A percentile compares a stretch with the other conserved stretches of the same genome.
Evolutionary conservation across 2,888 invertebrate genomes (phyloP).

Genomic region (Melinaea menophilus): DNA sequence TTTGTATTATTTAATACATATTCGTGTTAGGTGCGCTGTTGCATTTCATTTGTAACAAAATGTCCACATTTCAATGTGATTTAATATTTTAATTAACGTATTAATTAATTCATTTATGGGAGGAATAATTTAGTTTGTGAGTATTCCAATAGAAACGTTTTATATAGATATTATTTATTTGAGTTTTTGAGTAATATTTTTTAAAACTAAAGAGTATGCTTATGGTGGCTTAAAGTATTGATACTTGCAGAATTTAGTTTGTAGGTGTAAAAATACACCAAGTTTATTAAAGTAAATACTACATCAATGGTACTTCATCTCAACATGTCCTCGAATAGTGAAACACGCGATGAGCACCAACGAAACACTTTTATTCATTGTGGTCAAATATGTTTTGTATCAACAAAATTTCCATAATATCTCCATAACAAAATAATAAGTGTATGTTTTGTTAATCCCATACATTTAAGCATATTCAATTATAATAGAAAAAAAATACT

Average conservation of each 20-base stretch:
- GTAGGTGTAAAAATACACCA: slow-evolving; percentile 23
- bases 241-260: slow-evolving; percentile 16
- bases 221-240: background rate
- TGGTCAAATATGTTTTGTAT: slow-evolving; percentile 5
- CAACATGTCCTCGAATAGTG: slow-evolving; percentile 24
- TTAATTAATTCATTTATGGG: too few species aligned
- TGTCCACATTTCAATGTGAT: slow-evolving; percentile 8
- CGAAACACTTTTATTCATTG: slow-evolving; percentile 10
- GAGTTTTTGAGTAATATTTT: too few species aligned
- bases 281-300: slow-evolving; percentile 26
- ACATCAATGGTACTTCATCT: slow-evolving; percentile 30
- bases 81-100: slow-evolving; percentile 13
- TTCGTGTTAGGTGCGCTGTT: slow-evolving; percentile 33
- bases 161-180: too few species aligned
- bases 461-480: background rate
- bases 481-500: background rate
- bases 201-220: too few species aligned
- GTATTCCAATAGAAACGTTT: background rate
- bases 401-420: too few species aligned
- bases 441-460: too few species aligned
- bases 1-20: slow-evolving; percentile 34
- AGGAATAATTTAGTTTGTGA: too few species aligned
- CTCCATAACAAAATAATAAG: too few species aligned
- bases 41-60: slow-evolving; percentile 21
- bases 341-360: slow-evolving; percentile 18